These are phyloP conservation scores for Tilapia sparmanii DNA, from an alignment of 2,113 vertebrate species.

Conservation along the genomic window DNA sequence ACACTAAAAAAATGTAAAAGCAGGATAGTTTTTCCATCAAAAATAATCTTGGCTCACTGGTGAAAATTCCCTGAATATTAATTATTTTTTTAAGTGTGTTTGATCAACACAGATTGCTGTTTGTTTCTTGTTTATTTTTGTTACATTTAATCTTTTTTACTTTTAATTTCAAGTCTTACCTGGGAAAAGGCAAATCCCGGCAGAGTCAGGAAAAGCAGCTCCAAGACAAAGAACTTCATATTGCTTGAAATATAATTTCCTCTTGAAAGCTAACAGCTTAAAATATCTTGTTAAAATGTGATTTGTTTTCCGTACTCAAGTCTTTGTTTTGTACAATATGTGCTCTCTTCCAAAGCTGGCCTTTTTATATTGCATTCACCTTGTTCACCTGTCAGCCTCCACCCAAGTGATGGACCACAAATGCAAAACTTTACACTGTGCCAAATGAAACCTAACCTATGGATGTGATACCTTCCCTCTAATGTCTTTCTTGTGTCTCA, in stretches of 20 bases:
- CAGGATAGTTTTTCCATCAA: background rate
- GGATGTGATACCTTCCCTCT: background rate
- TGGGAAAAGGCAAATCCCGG: background rate
- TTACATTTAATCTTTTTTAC: background rate
- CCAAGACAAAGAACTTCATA: conserved; percentile 18
- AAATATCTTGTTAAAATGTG: background rate
- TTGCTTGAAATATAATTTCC: background rate
- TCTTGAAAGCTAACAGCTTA: background rate
- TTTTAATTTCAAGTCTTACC: conserved; percentile 5
- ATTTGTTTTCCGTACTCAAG: background rate
- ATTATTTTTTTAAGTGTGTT: background rate
- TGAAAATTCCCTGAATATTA: background rate
- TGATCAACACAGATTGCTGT: background rate
- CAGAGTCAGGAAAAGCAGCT: background rate
- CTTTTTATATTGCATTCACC: conserved; percentile 5
- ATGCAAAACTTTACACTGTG: conserved; percentile 31
- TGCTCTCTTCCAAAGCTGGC: background rate
- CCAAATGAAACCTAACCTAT: background rate
- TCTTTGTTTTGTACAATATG: background rate
- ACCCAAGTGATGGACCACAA: background rate
- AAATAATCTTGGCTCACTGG: background rate
- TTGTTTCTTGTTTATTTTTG: background rate
- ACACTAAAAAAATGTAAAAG: background rate
- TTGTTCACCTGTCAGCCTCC: conserved; percentile 18
- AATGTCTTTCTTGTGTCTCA: background rate